Percentiles rank a stretch among this genome's conserved stretches.
These are phyloP conservation scores for Pammene aurita DNA, from an alignment of 2,888 invertebrate species.

Conservation along the genomic window DNA sequence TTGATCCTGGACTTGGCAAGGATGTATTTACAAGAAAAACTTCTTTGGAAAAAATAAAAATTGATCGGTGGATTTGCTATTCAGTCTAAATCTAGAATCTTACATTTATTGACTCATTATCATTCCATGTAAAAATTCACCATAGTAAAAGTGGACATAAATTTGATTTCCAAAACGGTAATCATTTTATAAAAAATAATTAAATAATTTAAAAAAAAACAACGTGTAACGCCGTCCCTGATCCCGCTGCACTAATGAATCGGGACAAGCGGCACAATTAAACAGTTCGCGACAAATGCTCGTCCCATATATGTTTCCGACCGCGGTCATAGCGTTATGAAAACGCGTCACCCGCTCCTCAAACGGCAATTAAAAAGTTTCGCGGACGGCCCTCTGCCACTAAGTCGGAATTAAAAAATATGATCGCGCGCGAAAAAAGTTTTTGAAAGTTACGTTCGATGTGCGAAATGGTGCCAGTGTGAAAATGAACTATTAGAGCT, in stretches of 20 bases:
- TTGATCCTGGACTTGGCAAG: no score
- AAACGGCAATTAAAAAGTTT: conserved; percentile 28
- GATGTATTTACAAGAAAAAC: no score
- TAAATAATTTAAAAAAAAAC: conserved; percentile 6
- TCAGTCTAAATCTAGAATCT: no score
- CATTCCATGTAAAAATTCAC: no score
- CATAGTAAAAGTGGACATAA: no score
- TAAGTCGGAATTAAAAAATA: not conserved
- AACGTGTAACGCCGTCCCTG: conserved; percentile 63
- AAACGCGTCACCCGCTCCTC: conserved; percentile 42
- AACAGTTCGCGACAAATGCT: conserved; percentile 76
- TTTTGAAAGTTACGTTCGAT: not conserved
- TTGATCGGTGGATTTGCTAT: no score
- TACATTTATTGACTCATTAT: no score
- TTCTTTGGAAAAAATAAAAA: no score
- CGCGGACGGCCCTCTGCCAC: not conserved
- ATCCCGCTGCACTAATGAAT: conserved; percentile 75
- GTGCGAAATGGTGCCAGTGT: conserved; percentile 7
- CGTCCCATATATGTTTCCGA: conserved; percentile 65
- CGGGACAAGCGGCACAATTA: conserved; percentile 79
- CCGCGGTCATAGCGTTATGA: conserved; percentile 58
- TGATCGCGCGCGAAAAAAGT: not conserved
- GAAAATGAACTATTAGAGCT: no score
- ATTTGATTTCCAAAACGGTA: not conserved
- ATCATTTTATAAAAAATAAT: not conserved